Evolutionary conservation across 2,888 invertebrate genomes (phyloP), one percentile per base, ranked within the genome.

Genomic region (Drosophila vallismaia): DNA sequence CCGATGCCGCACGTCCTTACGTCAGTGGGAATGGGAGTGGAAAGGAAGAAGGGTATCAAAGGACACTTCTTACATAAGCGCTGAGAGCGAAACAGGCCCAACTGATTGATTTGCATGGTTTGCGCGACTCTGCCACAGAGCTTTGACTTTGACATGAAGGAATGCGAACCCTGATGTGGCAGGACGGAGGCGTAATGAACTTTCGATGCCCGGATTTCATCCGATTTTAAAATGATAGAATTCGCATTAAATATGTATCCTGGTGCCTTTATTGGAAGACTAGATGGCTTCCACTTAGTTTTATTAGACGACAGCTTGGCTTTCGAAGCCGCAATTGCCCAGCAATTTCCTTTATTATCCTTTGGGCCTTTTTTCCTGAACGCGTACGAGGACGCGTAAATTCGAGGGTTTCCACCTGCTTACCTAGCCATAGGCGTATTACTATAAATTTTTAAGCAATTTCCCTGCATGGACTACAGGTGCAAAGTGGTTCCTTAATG

Each of bases 1-100:
- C 85, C 87, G 86, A 85, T 86, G 87, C 82, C 82, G 85, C 84
- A 84, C 82, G 82, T 78, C 80, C 76, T 82, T 84, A 81, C 86
- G 73, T 79, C 84, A 83, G 58, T 42, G 36, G 28, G 12, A 2
- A 19, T 19, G 19, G 19, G 2, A 19, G 19, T 19, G 19, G 19
- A 19, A 19, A 19, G 19, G 19, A 19, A 19, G 19, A 19, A 19
- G 19, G 19, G 19, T 19, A 19, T 19, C 19, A 19, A 7, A 26
- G 28, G 53, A 36, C 12, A 10, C 69, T 29, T 36, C 26, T 63
- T 26, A 46, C 19, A 4, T 38, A 77, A 70, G 74, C 44, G 58
- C 49, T 26, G 62, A 53, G 36, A 36, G 6, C 19, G 46, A 9
- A 59, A 66, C 19, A 67, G 74, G 49, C 75, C 64, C 57, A 79